Evolutionary conservation across 2,113 vertebrate species (phyloP).

Genomic region (Cyanoramphus novaezelandiae): DNA sequence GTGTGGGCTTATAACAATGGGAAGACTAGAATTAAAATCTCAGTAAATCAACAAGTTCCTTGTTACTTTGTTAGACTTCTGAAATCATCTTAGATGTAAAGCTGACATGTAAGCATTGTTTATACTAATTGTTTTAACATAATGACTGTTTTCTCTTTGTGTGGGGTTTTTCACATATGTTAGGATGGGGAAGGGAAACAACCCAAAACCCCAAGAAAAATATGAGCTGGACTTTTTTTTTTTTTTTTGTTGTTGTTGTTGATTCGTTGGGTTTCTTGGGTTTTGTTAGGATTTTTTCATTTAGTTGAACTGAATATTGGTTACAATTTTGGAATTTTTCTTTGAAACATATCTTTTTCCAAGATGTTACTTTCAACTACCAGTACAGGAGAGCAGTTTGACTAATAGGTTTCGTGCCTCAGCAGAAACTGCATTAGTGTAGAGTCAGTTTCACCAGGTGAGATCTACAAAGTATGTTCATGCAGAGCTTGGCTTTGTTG

Average conservation of each 20-base stretch:
- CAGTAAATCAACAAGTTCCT: not conserved
- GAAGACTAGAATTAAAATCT: not conserved
- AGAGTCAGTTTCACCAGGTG: not conserved
- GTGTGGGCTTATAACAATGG: not conserved
- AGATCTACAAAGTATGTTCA: not conserved
- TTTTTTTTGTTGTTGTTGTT: too few species aligned
- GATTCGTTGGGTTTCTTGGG: not conserved
- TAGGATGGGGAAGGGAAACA: not conserved
- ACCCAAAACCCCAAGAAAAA: not conserved
- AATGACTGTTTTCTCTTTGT: not conserved
- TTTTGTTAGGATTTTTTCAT: not conserved
- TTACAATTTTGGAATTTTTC: not conserved
- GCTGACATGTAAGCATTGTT: not conserved
- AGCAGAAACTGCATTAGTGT: not conserved
- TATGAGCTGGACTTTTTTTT: rapidly evolving
- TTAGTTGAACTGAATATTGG: not conserved
- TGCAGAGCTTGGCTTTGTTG: not conserved
- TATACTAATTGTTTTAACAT: not conserved
- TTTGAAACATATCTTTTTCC: not conserved
- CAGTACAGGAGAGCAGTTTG: not conserved
- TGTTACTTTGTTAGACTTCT: not conserved
- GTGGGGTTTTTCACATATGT: not conserved
- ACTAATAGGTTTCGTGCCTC: not conserved
- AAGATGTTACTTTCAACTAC: not conserved
- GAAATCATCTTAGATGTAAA: not conserved